Base-by-base conservation (phyloP, 2,113 vertebrate species). In the Corvus hawaiiensis region DNA sequence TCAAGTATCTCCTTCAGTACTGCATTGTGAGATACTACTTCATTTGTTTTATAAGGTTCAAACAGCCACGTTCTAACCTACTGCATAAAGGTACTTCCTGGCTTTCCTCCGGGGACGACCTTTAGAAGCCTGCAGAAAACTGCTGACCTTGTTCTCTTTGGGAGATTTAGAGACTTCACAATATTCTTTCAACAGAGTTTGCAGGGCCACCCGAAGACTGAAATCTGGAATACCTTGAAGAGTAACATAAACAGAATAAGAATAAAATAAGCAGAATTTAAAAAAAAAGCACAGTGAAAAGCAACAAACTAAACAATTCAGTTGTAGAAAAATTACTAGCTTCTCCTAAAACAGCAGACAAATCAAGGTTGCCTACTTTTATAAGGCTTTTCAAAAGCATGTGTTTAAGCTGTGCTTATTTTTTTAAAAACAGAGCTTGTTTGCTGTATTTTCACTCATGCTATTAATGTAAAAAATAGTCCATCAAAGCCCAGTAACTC, bases 121-220 rank as follows among this genome's bases (percentile, higher is more conserved):
- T 96, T 99, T 99, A 93, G 98, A 97, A 66, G 98, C 98, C 81
- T 99, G 99, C 58, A 98, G 97, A 93, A 99, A 98, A 97, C 97
- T 98, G 97, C 98, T 98, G 93, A 98, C 97, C 96, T 99, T 99
- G 95, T 98, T 99, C 92, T 99, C 99, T 98, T 99, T 99, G 76
- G 99, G 98, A 94, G 98, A 98, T 96, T 98, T 99, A 96, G 97
- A 98, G 78, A 99, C 98, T 94, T 99, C 99, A 77, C 98, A 99
- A 94, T 99, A 99, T 96, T 99, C 99, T 97, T 98, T 99, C 97
- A 99, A 97, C 93, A 99, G 98, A 41, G 99, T 99, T 98, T 99
- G 99, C 94, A 99, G 98, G 39, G 99, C 99, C 98, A 99, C 99
- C 79, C 99, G 98, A 96, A 99, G 98, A 97, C 98, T 99, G 97